These are phyloP conservation scores for Drosophila varians DNA, from an alignment of 1,140 invertebrate species.

Conservation along the genomic window DNA sequence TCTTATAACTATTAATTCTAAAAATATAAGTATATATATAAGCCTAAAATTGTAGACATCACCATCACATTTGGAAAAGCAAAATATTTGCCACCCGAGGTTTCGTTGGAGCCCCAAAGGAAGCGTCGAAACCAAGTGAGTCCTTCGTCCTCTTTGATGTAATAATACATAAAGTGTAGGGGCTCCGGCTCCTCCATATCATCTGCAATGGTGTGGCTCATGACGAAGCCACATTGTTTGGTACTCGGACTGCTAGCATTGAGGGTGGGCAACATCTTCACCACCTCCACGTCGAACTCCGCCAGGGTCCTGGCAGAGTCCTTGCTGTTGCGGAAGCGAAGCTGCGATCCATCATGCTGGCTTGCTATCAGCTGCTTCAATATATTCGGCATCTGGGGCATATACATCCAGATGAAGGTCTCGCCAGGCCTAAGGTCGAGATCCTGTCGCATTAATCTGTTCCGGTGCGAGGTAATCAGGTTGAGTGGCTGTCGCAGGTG, in stretches of 20 bases:
- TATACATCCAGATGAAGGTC: constrained; percentile 54
- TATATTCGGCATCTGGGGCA: constrained; percentile 33
- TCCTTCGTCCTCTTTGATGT: constrained; percentile 20
- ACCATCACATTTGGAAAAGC: not conserved
- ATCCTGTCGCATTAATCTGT: not conserved
- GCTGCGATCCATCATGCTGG: constrained; percentile 5
- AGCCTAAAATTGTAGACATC: not conserved
- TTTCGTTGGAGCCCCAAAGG: not conserved
- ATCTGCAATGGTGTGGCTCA: constrained; percentile 10
- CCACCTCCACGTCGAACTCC: constrained; percentile 22
- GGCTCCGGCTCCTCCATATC: too few relatives aligned
- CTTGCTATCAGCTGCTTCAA: constrained; percentile 1
- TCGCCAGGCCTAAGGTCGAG: constrained; percentile 8
- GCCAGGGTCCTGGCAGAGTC: not conserved
- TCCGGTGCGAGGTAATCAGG: constrained; percentile 18
- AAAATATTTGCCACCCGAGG: not conserved
- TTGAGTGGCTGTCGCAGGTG: constrained; percentile 43
- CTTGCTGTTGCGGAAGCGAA: constrained; percentile 15
- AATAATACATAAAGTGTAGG: constrained; percentile 16
- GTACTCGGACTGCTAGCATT: not conserved
- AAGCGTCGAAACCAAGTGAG: constrained; percentile 34
- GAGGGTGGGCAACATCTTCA: not conserved
- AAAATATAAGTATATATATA: not conserved
- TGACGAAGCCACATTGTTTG: constrained; percentile 29
- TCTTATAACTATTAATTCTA: too few relatives aligned